Base-by-base conservation (phyloP, 2,888 invertebrate species). In the Agonopterix subpropinquella region DNA sequence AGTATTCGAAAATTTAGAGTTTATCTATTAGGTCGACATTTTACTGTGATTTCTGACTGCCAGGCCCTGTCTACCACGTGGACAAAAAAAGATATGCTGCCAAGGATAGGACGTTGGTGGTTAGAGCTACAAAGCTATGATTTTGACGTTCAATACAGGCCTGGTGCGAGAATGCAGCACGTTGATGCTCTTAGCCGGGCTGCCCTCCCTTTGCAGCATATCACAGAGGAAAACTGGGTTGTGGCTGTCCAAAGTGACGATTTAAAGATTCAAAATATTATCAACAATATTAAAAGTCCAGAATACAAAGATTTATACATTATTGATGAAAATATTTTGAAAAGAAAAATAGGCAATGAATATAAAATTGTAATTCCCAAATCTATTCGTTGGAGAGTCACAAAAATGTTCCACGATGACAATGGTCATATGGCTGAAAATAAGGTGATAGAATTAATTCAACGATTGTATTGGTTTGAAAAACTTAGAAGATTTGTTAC, bases 381-480 rank as follows among this genome's bases (percentile, higher is more conserved):
- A 15, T 15, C 43, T 8, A 45, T 45, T n/a, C 36, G 49, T 4
- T 49, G 49, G 49, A 13, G 45, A 8, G 9, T 49, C 4, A 13
- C 37, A 9, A 45, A 49, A 46, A 49, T 49, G 18, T 49, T 43
- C 11, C 52, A 51, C 18, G 51, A 51, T 15, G 44, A 51, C 36
- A 48, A 48, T 15, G 51, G 51, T 15, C 51, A 51, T n/a, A 9
- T 48, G 18, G 28, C 11, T 15, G 13, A 48, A 28, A 48, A 48
- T 11, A 36, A n/a, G n/a, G n/a, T n/a, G n/a, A n/a, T n/a, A n/a
- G n/a, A n/a, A n/a, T n/a, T 42, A 9, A 36, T 48, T 8, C 44
- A 48, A 36, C 9, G 36, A 5, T 46, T 51, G 11, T 52, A 45
- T 39, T 55, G 53, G 53, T 55, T 53, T 47, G 45, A 43, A 18